These are phyloP conservation scores for Coleophora deauratella DNA, from an alignment of 2,888 invertebrate species.

Conservation along the genomic window DNA sequence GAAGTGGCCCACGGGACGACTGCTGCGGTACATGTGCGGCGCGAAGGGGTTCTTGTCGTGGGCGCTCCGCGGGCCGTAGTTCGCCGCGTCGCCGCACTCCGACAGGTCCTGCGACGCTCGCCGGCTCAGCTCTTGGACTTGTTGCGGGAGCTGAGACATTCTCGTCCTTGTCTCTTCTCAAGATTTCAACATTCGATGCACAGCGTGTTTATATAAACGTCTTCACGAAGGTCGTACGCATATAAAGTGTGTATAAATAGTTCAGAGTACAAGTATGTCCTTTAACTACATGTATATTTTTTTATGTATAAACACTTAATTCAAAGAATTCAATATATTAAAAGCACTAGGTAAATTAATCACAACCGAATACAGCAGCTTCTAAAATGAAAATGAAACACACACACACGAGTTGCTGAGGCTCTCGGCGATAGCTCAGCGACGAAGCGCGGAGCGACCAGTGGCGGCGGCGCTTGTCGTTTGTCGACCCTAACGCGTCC, in stretches of 20 bases:
- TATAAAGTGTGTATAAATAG: conserved; percentile 17
- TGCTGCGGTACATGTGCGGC: conserved; percentile 49
- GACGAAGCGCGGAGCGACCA: neutral
- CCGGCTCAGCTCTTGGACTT: conserved; percentile 58
- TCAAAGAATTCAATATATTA: conserved; percentile 3
- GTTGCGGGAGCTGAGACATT: conserved; percentile 64
- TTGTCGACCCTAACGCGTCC: no score
- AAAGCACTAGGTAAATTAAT: conserved; percentile 39
- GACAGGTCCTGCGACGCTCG: conserved; percentile 56
- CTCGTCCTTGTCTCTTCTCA: conserved; percentile 19
- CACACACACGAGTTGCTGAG: neutral
- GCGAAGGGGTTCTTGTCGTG: conserved; percentile 62
- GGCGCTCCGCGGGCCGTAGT: conserved; percentile 18
- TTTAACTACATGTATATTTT: conserved; percentile 10
- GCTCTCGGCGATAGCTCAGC: neutral
- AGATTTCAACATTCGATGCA: neutral
- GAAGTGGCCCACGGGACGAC: conserved; percentile 58
- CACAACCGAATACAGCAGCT: conserved; percentile 56
- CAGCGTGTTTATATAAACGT: conserved; percentile 23
- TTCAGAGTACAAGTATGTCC: conserved; percentile 14
- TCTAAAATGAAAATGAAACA: conserved; percentile 5
- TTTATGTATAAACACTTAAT: conserved; percentile 15
- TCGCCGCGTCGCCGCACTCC: conserved; percentile 28
- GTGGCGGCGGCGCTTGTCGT: neutral
- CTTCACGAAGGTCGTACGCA: conserved; percentile 40